These are phyloP conservation scores for Drosophila guanche DNA, from an alignment of 1,140 invertebrate species.

Conservation along the genomic window DNA sequence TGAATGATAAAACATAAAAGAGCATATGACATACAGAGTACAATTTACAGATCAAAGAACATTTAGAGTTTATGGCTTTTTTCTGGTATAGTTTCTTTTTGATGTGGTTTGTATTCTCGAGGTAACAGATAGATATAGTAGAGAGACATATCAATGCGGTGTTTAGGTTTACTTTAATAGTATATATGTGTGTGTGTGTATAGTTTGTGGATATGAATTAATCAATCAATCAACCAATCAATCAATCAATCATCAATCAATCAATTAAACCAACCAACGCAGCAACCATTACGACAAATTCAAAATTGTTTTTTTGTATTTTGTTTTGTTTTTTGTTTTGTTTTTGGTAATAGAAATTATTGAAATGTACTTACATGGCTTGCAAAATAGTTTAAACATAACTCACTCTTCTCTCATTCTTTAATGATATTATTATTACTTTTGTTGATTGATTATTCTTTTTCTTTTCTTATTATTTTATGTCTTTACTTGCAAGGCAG, in stretches of 20 bases:
- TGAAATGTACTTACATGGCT: slow-evolving; percentile 83
- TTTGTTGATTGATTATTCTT: slow-evolving; percentile 19
- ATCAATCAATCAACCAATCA: slow-evolving; percentile 74
- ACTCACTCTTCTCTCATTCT: slow-evolving; percentile 50
- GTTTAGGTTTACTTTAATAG: slow-evolving; percentile 55
- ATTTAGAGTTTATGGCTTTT: slow-evolving; percentile 56
- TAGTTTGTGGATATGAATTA: slow-evolving; percentile 65
- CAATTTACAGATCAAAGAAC: slow-evolving; percentile 75
- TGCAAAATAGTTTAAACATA: slow-evolving; percentile 65
- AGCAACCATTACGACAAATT: slow-evolving; percentile 83
- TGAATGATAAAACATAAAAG: slow-evolving; percentile 30
- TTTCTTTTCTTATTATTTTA: slow-evolving; percentile 21
- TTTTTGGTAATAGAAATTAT: slow-evolving; percentile 69
- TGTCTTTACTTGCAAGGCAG: slow-evolving; percentile 73
- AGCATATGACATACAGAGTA: slow-evolving; percentile 37
- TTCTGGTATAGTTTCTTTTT: slow-evolving; percentile 39
- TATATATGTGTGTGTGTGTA: slow-evolving; percentile 47
- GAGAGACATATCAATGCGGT: slow-evolving; percentile 54
- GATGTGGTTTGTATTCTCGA: slow-evolving; percentile 41
- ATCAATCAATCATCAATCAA: slow-evolving; percentile 75
- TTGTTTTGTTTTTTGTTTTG: slow-evolving; percentile 17
- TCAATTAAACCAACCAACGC: slow-evolving; percentile 81
- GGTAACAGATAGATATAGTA: slow-evolving; percentile 51
- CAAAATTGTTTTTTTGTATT: slow-evolving; percentile 59
- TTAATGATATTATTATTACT: neutral